phyloP scores from a whole-genome alignment of 2,888 invertebrate genomes.

The Drosophila dives region DNA sequence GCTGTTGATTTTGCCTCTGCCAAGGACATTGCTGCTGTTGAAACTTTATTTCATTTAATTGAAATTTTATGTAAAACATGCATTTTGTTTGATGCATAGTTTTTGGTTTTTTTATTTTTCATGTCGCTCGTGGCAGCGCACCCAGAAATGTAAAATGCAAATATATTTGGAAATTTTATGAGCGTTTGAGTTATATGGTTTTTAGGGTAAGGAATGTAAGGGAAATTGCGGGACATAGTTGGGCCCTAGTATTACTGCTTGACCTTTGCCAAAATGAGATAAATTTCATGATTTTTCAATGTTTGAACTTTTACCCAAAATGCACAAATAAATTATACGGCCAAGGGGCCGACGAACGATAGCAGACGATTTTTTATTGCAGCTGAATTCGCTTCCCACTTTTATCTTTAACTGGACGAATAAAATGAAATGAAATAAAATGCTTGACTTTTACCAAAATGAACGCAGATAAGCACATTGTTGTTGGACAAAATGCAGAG shows the following conservation, averaged over 20 bases:
- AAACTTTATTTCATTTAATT: constrained; percentile 76
- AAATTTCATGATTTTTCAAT: constrained; percentile 76
- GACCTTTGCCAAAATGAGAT: constrained; percentile 70
- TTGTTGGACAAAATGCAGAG: constrained; percentile 35
- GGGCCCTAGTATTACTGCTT: constrained; percentile 43
- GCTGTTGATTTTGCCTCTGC: constrained; percentile 35
- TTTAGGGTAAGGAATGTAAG: constrained; percentile 19
- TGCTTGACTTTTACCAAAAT: constrained; percentile 56
- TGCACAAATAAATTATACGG: constrained; percentile 71
- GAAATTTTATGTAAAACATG: constrained; percentile 80
- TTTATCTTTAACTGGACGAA: constrained; percentile 55
- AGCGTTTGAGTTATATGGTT: constrained; percentile 62
- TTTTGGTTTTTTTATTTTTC: constrained; percentile 21
- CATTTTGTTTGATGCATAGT: constrained; percentile 69
- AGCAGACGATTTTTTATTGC: constrained; percentile 56
- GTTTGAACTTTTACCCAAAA: constrained; percentile 69
- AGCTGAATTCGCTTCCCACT: constrained; percentile 42
- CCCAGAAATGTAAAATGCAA: constrained; percentile 46
- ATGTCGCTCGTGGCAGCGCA: constrained; percentile 42
- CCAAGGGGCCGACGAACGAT: constrained; percentile 39
- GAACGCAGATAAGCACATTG: constrained; percentile 55
- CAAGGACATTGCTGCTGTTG: constrained; percentile 59
- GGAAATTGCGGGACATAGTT: constrained; percentile 8
- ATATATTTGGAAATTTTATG: constrained; percentile 74
- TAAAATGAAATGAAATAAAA: constrained; percentile 67